These are phyloP conservation scores for Enteromius viviparus DNA, from an alignment of 2,797 vertebrate genomes.

Conservation along the genomic window DNA sequence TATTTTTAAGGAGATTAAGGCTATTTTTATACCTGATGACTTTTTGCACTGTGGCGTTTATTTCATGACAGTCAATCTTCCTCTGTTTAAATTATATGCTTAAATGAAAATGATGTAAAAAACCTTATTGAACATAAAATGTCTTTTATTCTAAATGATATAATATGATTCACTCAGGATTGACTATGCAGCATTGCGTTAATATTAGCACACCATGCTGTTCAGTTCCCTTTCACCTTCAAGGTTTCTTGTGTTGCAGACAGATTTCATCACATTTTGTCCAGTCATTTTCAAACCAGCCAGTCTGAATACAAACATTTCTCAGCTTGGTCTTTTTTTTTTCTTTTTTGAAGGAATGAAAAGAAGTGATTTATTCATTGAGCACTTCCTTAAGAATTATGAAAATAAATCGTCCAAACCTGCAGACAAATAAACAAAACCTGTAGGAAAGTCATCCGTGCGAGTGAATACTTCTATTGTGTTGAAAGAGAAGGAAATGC, in stretches of 20 bases:
- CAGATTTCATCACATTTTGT: neutral
- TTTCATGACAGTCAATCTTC: neutral
- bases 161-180: neutral
- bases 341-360: slow-evolving; percentile 29
- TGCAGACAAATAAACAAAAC: slow-evolving; percentile 1
- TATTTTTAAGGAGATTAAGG: neutral
- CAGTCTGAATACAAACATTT: neutral
- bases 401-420: neutral
- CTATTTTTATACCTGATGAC: neutral
- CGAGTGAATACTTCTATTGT: slow-evolving; percentile 2
- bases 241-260: neutral
- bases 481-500: slow-evolving; percentile 32
- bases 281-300: neutral
- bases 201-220: neutral
- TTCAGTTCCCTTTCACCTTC: neutral
- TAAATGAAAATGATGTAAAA: neutral
- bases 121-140: neutral
- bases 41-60: neutral
- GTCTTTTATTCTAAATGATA: neutral
- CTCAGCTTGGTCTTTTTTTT: neutral
- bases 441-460: neutral
- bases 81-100: neutral
- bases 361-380: neutral
- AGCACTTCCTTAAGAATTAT: slow-evolving; percentile 4
- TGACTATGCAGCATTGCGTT: neutral